phyloP scores from a whole-genome alignment of 2,797 vertebrate genomes.

The Scyliorhinus canicula region DNA sequence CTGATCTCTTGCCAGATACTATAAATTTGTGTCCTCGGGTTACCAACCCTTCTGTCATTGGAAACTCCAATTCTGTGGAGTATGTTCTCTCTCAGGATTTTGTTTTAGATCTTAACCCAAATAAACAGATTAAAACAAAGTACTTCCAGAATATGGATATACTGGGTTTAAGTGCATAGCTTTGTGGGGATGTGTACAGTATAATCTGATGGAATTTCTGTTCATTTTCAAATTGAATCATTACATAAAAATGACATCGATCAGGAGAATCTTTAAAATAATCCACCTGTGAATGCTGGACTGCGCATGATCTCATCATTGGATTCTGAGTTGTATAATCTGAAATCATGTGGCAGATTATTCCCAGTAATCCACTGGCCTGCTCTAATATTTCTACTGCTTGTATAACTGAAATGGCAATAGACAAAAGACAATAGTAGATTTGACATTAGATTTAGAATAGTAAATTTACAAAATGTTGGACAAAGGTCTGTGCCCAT shows the following conservation, averaged over 20 bases:
- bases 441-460: background rate
- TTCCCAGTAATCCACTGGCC: background rate
- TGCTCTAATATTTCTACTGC: background rate
- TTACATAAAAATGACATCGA: background rate
- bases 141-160: background rate
- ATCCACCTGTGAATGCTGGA: background rate
- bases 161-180: background rate
- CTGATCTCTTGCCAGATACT: no score
- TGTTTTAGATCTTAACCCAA: background rate
- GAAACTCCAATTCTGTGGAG: no score
- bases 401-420: background rate
- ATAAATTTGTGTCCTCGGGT: no score
- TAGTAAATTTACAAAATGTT: background rate
- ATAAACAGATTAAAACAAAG: background rate
- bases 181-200: background rate
- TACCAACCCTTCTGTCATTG: no score
- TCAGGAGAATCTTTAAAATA: background rate
- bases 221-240: background rate
- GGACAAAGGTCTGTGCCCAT: no score
- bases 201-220: background rate
- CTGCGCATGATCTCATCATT: background rate
- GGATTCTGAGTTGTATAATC: background rate
- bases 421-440: background rate
- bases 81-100: background rate
- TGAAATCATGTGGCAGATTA: background rate